Conservation (phyloP, 2,113 vertebrate species). For the Antigone vipio region DNA sequence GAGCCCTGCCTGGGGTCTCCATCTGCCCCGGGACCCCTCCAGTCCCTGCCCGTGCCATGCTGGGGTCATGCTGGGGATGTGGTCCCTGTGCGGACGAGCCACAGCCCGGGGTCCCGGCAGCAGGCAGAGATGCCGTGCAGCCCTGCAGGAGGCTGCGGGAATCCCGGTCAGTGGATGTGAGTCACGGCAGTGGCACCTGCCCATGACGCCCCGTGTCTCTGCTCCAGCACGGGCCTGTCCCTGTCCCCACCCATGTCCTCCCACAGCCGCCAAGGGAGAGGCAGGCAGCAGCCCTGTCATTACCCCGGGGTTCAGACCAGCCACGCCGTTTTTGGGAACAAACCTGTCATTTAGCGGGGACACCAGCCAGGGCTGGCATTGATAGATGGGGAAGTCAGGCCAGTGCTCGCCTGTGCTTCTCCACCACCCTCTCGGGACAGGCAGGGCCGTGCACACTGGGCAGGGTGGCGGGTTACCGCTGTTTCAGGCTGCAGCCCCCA, state of each 20-base stretch:
- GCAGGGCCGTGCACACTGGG: neutral
- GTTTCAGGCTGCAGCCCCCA: neutral
- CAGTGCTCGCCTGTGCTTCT: fast-evolving
- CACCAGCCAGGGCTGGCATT: neutral
- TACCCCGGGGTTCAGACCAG: neutral
- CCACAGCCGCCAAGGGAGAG: neutral
- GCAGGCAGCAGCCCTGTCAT: neutral
- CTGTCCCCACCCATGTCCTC: neutral
- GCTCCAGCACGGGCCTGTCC: neutral
- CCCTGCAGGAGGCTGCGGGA: neutral
- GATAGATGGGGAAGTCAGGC: neutral
- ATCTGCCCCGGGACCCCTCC: neutral
- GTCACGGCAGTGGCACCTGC: fast-evolving
- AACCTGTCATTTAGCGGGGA: neutral
- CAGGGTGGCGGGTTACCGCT: neutral
- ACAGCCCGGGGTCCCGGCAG: neutral
- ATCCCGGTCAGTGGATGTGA: neutral
- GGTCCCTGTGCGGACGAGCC: too few species aligned
- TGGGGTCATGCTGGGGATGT: too few species aligned
- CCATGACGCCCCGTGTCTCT: fast-evolving
- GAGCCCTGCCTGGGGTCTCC: neutral
- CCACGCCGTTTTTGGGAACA: fast-evolving
- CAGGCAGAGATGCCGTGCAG: fast-evolving
- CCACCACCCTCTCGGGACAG: neutral
- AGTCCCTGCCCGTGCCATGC: fast-evolving